A percentile compares a stretch with the other conserved stretches of the same genome.
These are phyloP conservation scores for Nemopilema nomurai DNA, from an alignment of 30 jellyfish, hydroid and myxozoan genomes.

Conservation along the genomic window DNA sequence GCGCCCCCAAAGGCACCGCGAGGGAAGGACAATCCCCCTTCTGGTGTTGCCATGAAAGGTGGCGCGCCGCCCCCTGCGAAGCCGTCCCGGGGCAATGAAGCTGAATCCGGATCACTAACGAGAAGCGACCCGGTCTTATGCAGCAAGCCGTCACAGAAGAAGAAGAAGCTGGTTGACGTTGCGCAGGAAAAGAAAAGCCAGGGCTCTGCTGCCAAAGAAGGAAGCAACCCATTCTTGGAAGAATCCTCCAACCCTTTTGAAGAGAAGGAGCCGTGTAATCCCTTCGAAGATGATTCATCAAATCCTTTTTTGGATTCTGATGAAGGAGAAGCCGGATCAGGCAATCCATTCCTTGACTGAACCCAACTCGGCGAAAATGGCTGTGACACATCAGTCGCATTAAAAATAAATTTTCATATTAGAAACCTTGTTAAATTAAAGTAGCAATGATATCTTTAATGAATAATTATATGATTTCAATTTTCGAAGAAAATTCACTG, in stretches of 20 bases:
- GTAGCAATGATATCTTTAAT: neutral
- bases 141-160: neutral
- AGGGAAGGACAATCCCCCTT: conserved; percentile 3
- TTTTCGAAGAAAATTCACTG: neutral
- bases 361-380: neutral
- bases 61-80: conserved; percentile 18
- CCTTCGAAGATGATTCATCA: conserved; percentile 43
- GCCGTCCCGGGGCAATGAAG: conserved; percentile 27
- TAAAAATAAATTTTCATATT: neutral
- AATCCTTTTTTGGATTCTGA: conserved; percentile 69
- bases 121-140: conserved; percentile 12
- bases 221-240: conserved; percentile 72
- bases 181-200: conserved; percentile 16
- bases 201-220: conserved; percentile 63
- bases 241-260: conserved; percentile 43
- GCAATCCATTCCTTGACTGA: conserved; percentile 65
- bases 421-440: neutral
- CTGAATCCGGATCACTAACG: conserved; percentile 9
- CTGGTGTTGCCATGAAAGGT: conserved; percentile 8
- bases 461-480: too few species aligned
- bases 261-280: conserved; percentile 41
- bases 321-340: conserved; percentile 19
- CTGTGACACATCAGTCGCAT: neutral
- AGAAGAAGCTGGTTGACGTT: conserved; percentile 22
- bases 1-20: conserved; percentile 27